Evolutionary conservation across 1,140 invertebrate species (phyloP).

Genomic region (Lepidostoma basale): DNA sequence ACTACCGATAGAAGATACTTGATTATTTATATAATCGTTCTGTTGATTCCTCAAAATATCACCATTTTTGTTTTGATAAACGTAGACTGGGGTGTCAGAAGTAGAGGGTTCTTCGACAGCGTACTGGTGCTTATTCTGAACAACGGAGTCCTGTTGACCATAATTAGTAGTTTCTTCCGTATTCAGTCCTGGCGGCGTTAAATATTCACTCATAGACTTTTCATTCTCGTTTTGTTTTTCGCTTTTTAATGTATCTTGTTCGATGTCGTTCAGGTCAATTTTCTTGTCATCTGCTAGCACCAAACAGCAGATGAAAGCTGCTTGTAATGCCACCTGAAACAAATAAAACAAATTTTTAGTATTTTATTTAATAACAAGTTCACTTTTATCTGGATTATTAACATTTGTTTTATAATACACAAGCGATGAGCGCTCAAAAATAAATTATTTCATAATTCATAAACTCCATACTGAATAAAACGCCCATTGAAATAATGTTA

Average conservation of each 20-base stretch:
- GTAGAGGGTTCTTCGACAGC: conserved; percentile 38
- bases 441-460: no score
- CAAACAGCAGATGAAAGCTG: conserved; percentile 46
- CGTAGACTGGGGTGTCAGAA: conserved; percentile 6
- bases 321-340: conserved; percentile 52
- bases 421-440: no score
- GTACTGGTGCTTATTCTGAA: conserved; percentile 36
- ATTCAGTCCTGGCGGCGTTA: conserved; percentile 7
- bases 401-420: no score
- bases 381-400: no score
- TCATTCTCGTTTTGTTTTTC: conserved; percentile 51
- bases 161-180: conserved; percentile 17
- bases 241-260: conserved; percentile 59
- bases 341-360: conserved; percentile 44
- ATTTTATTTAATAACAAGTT: no score
- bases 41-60: no score
- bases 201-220: conserved; percentile 16
- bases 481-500: no score
- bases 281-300: conserved; percentile 54
- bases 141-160: not conserved
- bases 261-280: conserved; percentile 59
- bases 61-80: no score
- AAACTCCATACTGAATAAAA: no score
- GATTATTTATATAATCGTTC: no score
- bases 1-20: no score